A percentile compares a stretch with the other conserved stretches of the same genome.
phyloP scores from a whole-genome alignment of 2,113 vertebrate genomes.

The Lonchura striata region DNA sequence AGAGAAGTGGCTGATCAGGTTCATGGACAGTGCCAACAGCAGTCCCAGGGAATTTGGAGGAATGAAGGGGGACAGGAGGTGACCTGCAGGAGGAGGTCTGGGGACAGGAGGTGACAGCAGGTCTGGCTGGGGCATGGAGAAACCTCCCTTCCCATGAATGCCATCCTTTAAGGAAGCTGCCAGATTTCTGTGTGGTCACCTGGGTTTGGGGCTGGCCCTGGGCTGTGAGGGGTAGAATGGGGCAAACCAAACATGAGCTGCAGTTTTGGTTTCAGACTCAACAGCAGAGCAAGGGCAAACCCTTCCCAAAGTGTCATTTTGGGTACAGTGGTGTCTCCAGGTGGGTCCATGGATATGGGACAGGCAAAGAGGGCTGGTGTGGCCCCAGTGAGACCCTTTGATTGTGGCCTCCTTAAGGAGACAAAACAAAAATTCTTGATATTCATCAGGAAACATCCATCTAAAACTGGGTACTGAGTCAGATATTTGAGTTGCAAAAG shows the following conservation, averaged over 20 bases:
- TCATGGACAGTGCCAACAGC: neutral
- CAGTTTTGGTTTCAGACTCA: neutral
- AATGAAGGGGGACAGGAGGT: neutral
- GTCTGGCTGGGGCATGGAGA: neutral
- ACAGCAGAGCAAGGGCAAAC: neutral
- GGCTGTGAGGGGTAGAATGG: neutral
- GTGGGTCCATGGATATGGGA: neutral
- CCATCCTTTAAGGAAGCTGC: neutral
- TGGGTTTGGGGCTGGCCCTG: neutral
- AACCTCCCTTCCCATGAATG: neutral
- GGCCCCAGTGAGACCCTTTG: neutral
- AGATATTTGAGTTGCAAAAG: neutral
- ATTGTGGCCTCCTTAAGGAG: neutral
- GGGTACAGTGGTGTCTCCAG: neutral
- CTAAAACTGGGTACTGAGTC: neutral
- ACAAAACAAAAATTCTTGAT: neutral
- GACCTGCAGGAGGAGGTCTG: neutral
- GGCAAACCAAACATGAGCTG: neutral
- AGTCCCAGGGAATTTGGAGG: neutral
- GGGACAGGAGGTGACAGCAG: neutral
- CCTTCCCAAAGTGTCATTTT: neutral
- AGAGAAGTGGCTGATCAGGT: neutral
- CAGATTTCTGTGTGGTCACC: neutral
- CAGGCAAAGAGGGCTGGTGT: neutral
- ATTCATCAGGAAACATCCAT: accelerated